Evolutionary conservation across 2,888 invertebrate genomes (phyloP), one percentile per base, ranked within the genome.

Genomic region (Hydraecia micacea): DNA sequence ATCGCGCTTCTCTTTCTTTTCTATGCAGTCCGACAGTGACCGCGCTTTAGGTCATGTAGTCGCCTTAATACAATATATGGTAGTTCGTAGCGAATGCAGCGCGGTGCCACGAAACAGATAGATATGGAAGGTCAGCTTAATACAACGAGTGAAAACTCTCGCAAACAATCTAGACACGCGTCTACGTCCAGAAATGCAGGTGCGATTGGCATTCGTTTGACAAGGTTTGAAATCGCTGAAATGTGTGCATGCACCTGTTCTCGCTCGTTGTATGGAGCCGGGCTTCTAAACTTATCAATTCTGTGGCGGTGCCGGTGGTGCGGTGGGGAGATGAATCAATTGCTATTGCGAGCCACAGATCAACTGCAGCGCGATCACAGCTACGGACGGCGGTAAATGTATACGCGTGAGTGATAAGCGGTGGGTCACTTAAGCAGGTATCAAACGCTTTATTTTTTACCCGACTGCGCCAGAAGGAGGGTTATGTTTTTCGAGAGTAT

Each of bases 251-350:
- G 28, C 28, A 11, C 18, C 18, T 1, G 0, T 46, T 66, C 25
- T 60, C 0, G 1, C n/a, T 52, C 1, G 39, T 36, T 13, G 15
- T 60, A 15, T 9, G 9, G n/a, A 67, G 25, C 5, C 9, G 2
- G 36, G 18, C 36, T 75, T 68, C 79, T 81, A 28, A 8, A n/a
- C 0, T 3, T 28, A 32, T 46, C 2, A 25, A 28, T 42, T 49
- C 2, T 21, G 42, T 52, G 69, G 39, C n/a, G 25, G n/a, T 28
- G 52, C 66, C 13, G 32, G 68, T 63, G 39, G 72, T 67, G 72
- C 69, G 67, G 42, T 46, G 55, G 11, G 46, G 49, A 77, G 81
- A 78, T 83, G 88, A 86, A 87, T 86, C 86, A 87, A 84, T 87
- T 75, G 81, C 75, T 79, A 76, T 73, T 82, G 83, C 84, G 68